phyloP scores from a whole-genome alignment of 2,797 vertebrate genomes.

The Martes flavigula region DNA sequence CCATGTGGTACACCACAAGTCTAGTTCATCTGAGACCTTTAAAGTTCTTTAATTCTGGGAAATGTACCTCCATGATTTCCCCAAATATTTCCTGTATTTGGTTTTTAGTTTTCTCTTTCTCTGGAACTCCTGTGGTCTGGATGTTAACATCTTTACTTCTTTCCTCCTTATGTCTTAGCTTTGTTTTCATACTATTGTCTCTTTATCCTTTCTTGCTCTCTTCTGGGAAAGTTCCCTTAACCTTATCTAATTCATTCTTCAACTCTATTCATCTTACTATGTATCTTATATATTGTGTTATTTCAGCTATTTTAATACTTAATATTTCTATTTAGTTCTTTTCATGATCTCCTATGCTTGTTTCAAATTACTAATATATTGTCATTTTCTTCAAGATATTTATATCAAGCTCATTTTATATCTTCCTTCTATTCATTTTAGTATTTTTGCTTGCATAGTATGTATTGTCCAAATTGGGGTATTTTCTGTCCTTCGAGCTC shows the following conservation, averaged over 20 bases:
- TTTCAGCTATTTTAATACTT: background rate
- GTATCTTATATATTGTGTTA: background rate
- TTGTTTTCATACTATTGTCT: background rate
- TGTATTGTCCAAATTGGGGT: background rate
- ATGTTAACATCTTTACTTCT: background rate
- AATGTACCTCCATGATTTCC: background rate
- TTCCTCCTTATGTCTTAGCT: background rate
- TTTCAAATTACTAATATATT: background rate
- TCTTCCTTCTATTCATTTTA: background rate
- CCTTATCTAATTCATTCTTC: background rate
- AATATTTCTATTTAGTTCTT: background rate
- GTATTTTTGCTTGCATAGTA: background rate
- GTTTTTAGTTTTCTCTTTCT: background rate
- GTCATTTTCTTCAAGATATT: background rate
- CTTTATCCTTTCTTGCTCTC: background rate
- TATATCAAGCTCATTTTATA: background rate
- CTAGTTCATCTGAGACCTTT: background rate
- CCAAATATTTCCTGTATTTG: background rate
- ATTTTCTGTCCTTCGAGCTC: background rate
- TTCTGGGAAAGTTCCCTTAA: background rate
- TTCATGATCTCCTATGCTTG: background rate
- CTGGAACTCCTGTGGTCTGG: background rate
- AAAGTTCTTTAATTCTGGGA: background rate
- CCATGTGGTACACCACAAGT: background rate
- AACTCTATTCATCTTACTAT: background rate